Evolutionary conservation across 2,888 invertebrate genomes (phyloP), one percentile per base, ranked within the genome.

Genomic region (Cinara cedri): DNA sequence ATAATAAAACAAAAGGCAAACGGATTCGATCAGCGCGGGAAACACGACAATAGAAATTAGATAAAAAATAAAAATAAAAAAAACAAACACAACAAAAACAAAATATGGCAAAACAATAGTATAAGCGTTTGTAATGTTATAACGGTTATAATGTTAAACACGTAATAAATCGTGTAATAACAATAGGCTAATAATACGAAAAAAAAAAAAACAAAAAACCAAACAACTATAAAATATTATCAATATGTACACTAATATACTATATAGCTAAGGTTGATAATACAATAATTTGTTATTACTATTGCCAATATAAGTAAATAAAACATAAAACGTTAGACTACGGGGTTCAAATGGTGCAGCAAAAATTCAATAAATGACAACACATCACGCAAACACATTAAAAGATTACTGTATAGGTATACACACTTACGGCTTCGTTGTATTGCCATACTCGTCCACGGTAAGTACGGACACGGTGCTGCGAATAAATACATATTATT

Each of bases 401-500:
- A n/a, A n/a, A n/a, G 26, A 44, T n/a, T 49, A 51, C 46, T 44
- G 19, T 62, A 34, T 16, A 49, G n/a, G 1, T 57, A 75, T 65
- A 60, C 54, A 63, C 63, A 81, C 70, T 74, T 70, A 55, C 66
- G 80, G 24, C 42, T 63, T 44, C 42, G 78, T 19, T 11, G 70
- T 51, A 14, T 68, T 49, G 34, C 49, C 68, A 60, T 57, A 68
- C 78, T 34, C 51, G 60, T 14, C 60, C 42, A 49, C 68, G 8
- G 60, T 24, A 16, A 65, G 54, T 55, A 10, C 26, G 21, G 44
- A 26, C 24, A 65, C 78, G 34, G 70, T 2, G 68, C 78, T 78
- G 78, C 44, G 78, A 78, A 78, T 78, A 78, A 78, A 78, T 3
- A 78, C 68, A 70, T 57, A 21, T 62, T n/a, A 60, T 78, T 51